Conservation (phyloP, 2,888 invertebrate species). For the Cyaniris semiargus region DNA sequence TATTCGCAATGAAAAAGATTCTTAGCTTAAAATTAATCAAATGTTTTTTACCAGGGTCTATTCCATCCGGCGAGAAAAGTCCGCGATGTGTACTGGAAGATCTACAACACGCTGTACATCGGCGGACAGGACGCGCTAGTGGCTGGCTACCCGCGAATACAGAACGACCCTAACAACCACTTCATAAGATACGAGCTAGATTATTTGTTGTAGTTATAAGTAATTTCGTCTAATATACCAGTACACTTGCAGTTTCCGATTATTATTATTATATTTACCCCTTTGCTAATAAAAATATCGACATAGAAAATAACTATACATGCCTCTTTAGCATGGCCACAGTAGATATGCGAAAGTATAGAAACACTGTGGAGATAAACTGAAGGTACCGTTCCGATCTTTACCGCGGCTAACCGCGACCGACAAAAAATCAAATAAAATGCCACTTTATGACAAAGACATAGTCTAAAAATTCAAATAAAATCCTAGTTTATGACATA, state of each 20-base stretch:
- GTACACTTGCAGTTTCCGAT: slow-evolving; percentile 11
- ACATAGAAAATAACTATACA: background rate
- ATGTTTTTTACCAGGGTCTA: slow-evolving; percentile 84
- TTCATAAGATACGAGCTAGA: slow-evolving; percentile 96
- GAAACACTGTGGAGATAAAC: too few relatives aligned
- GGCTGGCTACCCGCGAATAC: slow-evolving; percentile 97
- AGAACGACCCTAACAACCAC: slow-evolving; percentile 96
- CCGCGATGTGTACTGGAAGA: slow-evolving; percentile 99
- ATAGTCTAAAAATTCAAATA: too few relatives aligned
- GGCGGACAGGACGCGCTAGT: slow-evolving; percentile 99
- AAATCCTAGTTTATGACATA: too few relatives aligned
- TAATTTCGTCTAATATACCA: slow-evolving; percentile 41
- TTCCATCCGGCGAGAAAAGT: slow-evolving; percentile 99
- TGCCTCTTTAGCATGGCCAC: too few relatives aligned
- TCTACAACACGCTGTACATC: slow-evolving; percentile 99
- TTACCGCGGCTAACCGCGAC: too few relatives aligned
- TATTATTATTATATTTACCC: slow-evolving; percentile 3
- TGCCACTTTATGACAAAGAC: too few relatives aligned
- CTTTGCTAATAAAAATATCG: background rate
- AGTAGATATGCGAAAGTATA: too few relatives aligned
- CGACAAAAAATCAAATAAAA: too few relatives aligned
- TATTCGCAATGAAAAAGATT: too few relatives aligned
- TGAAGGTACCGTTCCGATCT: too few relatives aligned
- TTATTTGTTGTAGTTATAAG: slow-evolving; percentile 87
- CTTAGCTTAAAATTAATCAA: background rate